Conservation (phyloP, 1,140 invertebrate genomes). For the Drosophila melanogaster region DNA sequence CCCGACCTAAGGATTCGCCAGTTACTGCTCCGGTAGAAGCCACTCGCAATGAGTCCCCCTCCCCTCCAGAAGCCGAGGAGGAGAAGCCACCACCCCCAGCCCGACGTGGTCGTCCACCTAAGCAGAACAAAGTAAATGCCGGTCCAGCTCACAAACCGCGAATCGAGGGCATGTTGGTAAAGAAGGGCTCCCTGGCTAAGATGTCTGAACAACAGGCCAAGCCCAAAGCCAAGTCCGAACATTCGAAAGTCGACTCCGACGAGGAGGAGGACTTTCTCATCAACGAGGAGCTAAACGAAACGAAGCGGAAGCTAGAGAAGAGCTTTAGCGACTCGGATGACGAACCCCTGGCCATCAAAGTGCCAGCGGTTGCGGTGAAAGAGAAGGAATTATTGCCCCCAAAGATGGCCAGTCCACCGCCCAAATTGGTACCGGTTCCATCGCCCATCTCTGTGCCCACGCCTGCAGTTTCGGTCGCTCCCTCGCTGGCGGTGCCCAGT, state of each 20-base stretch:
- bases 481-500: slow-evolving; percentile 6
- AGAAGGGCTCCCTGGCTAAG: slow-evolving; percentile 73
- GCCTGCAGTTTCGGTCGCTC: slow-evolving; percentile 6
- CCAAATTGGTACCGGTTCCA: slow-evolving; percentile 9
- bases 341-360: slow-evolving; percentile 86
- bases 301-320: slow-evolving; percentile 84
- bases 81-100: slow-evolving; percentile 46
- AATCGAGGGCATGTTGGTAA: slow-evolving; percentile 81
- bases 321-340: slow-evolving; percentile 87
- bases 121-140: slow-evolving; percentile 44
- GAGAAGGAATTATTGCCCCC: slow-evolving; percentile 24
- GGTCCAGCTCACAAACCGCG: slow-evolving; percentile 50
- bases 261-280: slow-evolving; percentile 82
- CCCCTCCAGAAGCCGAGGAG: slow-evolving; percentile 18
- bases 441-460: slow-evolving; percentile 9
- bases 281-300: slow-evolving; percentile 80
- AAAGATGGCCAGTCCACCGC: slow-evolving; percentile 15
- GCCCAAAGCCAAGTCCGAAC: slow-evolving; percentile 68
- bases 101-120: slow-evolving; percentile 71
- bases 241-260: slow-evolving; percentile 72
- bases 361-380: slow-evolving; percentile 69
- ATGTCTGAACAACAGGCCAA: slow-evolving; percentile 56
- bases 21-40: slow-evolving; percentile 8
- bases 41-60: slow-evolving; percentile 8
- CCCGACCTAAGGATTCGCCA: slow-evolving; percentile 13